Conservation (phyloP, 2,888 invertebrate species). For the Pachliopta kotzebuea region DNA sequence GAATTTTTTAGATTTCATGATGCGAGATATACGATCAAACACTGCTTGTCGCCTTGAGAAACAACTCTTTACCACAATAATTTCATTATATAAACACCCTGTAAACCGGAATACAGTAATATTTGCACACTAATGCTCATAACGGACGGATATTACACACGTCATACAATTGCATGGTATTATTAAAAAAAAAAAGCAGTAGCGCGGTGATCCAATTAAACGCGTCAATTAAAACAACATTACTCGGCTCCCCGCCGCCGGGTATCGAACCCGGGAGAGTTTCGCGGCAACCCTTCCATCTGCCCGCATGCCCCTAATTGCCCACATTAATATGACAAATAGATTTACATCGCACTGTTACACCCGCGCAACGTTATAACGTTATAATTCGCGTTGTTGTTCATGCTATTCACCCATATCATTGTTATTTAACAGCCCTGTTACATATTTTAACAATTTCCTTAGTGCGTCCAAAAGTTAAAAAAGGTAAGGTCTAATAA, state of each 20-base stretch:
- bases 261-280: conserved; percentile 49
- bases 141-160: no score
- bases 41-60: no score
- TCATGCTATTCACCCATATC: not conserved
- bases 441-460: no score
- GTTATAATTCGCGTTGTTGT: conserved; percentile 10
- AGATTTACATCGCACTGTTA: conserved; percentile 63
- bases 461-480: no score
- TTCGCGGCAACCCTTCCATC: conserved; percentile 52
- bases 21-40: no score
- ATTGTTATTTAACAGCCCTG: not conserved
- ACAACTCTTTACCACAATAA: no score
- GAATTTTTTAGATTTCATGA: no score
- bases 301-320: conserved; percentile 73
- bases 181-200: conserved; percentile 39
- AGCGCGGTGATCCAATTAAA: conserved; percentile 59
- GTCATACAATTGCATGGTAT: conserved; percentile 5
- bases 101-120: no score
- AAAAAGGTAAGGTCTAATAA: no score
- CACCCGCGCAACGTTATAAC: conserved; percentile 37
- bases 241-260: conserved; percentile 38
- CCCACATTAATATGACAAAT: conserved; percentile 76
- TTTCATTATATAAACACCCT: no score
- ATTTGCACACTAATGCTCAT: no score
- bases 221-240: conserved; percentile 56